phyloP scores from a whole-genome alignment of 2,888 invertebrate genomes.

The Platycheirus albimanus region DNA sequence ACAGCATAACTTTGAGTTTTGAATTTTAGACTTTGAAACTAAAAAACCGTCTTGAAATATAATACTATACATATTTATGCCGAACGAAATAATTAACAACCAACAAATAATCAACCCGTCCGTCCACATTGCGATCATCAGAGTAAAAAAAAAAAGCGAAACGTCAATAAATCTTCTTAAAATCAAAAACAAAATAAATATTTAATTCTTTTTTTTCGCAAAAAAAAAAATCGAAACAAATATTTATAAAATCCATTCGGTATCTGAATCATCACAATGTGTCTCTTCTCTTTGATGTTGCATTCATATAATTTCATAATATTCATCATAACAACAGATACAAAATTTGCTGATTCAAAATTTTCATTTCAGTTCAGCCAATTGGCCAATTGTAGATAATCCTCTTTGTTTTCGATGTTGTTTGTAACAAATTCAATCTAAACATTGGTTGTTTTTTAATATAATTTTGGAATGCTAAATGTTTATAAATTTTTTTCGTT shows the following conservation, averaged over 20 bases:
- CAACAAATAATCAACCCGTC: conserved; percentile 55
- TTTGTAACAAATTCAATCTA: conserved; percentile 59
- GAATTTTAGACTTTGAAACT: conserved; percentile 49
- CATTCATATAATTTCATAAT: conserved; percentile 64
- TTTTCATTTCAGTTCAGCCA: conserved; percentile 35
- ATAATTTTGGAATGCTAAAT: conserved; percentile 62
- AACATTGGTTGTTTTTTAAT: conserved; percentile 25
- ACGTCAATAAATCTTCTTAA: conserved; percentile 48
- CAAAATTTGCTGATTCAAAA: conserved; percentile 27
- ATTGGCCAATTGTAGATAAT: conserved; percentile 54
- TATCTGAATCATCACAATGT: conserved; percentile 74
- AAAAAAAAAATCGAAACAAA: conserved; percentile 21
- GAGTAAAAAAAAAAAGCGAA: conserved; percentile 13
- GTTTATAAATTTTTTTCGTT: conserved; percentile 17
- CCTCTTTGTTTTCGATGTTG: conserved; percentile 59
- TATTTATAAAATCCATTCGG: conserved; percentile 57
- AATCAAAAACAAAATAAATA: neutral
- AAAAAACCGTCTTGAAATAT: conserved; percentile 47
- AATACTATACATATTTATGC: conserved; percentile 43
- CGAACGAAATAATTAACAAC: conserved; percentile 42
- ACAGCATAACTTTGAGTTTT: conserved; percentile 64
- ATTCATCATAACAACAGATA: conserved; percentile 29
- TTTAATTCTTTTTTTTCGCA: no score
- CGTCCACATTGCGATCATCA: conserved; percentile 72
- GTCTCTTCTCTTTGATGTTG: conserved; percentile 66